Evolutionary conservation across 2,888 invertebrate genomes (phyloP), one percentile per base, ranked within the genome.

Genomic region (Pogonocherus hispidulus): DNA sequence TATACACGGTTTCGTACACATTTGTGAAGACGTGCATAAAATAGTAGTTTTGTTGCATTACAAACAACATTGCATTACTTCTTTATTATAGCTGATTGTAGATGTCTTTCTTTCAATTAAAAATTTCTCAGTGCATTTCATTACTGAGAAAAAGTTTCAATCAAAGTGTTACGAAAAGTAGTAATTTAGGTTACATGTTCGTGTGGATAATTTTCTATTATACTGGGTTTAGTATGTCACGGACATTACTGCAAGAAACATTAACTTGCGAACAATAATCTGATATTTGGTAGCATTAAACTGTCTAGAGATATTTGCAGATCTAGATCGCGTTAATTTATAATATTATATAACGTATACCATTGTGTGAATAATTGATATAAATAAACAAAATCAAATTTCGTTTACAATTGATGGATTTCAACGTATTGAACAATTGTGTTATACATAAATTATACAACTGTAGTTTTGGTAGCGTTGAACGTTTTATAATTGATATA

Each of bases 21-120:
- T 59, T 59, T 59, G n/a, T 32, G 46, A 59, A 59, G 46, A 59
- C 59, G 47, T 59, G 47, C 59, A 46, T 59, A 57, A 46, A 57
- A 46, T 47, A 59, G 27, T 23, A 59, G 57, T 32, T 18, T 18
- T 35, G 47, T 18, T 47, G 27, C 47, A n/a, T n/a, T n/a, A n/a
- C n/a, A n/a, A n/a, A n/a, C n/a, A 55, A 55, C 20, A 20, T 32
- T 35, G 16, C 22, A 47, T 59, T 59, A 47, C 35, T 18, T 59
- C 47, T 32, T 44, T 32, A 59, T 47, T 46, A 59, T 35, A 27
- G 22, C 16, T 44, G 23, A 57, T 44, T 57, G 11, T 27, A 46
- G 41, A 44, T 9, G 20, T 46, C 14, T 46, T 41, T 46, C 20
- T 23, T 8, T 27, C 46, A 57, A 57, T 57, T 57, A 57, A 57